A percentile compares a stretch with the other conserved stretches of the same genome.
Conservation (phyloP, 1,140 invertebrate genomes). For the Ceratoteleas bidentatus region DNA sequence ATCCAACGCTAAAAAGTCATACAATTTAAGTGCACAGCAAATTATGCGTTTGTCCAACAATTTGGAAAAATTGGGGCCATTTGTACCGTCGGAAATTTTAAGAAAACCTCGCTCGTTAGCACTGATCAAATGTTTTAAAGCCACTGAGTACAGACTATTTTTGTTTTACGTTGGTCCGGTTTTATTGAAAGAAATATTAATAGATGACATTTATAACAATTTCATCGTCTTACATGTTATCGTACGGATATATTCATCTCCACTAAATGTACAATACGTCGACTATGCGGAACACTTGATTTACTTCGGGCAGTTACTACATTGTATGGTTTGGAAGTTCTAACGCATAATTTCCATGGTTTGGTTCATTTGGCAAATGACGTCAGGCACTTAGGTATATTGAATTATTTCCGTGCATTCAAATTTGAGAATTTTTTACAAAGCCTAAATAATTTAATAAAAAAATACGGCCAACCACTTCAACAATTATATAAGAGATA, state of each 20-base stretch:
- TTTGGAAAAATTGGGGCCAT: conserved; percentile 2
- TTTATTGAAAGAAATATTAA: neutral
- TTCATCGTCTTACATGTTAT: neutral
- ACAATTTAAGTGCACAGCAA: conserved; percentile 14
- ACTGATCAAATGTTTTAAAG: conserved; percentile 1
- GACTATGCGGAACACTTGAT: neutral
- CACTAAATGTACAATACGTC: neutral
- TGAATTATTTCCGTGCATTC: neutral
- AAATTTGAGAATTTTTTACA: neutral
- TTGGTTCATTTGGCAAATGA: neutral
- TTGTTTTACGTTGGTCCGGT: neutral
- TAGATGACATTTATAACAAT: neutral
- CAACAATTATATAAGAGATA: neutral
- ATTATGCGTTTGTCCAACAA: neutral
- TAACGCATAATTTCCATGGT: neutral
- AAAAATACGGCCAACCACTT: neutral
- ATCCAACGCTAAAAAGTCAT: conserved; percentile 6
- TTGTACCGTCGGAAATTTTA: neutral
- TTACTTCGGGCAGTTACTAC: neutral
- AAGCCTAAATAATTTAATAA: neutral
- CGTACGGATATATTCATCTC: neutral
- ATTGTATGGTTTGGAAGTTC: neutral
- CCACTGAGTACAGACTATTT: neutral
- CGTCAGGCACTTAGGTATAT: neutral
- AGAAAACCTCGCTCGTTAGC: neutral